phyloP scores from a whole-genome alignment of 2,888 invertebrate genomes.

The Diaphora mendica region DNA sequence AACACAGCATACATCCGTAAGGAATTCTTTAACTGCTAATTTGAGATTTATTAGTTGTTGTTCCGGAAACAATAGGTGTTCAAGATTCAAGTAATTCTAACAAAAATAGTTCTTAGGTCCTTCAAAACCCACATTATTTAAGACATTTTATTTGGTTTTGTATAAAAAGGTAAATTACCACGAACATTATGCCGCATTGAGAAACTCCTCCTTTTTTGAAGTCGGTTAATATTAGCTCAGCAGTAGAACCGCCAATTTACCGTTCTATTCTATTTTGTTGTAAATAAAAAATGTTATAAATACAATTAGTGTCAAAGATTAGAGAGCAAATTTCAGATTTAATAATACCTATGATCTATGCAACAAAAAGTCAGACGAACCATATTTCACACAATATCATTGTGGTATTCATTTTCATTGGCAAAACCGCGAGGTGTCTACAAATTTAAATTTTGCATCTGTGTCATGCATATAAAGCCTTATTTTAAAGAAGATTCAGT shows the following conservation, averaged over 20 bases:
- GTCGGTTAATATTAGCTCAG: too few relatives aligned
- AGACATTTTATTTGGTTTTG: not conserved
- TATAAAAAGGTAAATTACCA: not conserved
- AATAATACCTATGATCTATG: slow-evolving; percentile 19
- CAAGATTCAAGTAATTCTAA: not conserved
- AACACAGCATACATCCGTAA: not conserved
- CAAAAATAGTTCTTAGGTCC: not conserved
- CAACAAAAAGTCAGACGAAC: slow-evolving; percentile 38
- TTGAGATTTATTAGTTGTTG: not conserved
- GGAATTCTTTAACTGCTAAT: not conserved
- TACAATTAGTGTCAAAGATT: slow-evolving; percentile 5
- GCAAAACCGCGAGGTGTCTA: slow-evolving; percentile 40
- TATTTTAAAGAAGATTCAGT: not conserved
- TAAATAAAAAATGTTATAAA: slow-evolving; percentile 1
- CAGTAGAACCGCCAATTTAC: not conserved
- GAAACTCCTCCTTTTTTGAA: too few relatives aligned
- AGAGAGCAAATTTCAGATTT: slow-evolving; percentile 1
- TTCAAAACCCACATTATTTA: not conserved
- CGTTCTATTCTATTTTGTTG: not conserved
- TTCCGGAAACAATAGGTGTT: slow-evolving; percentile 9
- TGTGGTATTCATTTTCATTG: slow-evolving; percentile 46
- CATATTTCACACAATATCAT: slow-evolving; percentile 54
- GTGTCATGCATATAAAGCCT: not conserved
- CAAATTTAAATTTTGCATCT: slow-evolving; percentile 33
- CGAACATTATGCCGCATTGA: too few relatives aligned